Conservation (phyloP, 1,140 invertebrate genomes). For the Capitella teleta region DNA sequence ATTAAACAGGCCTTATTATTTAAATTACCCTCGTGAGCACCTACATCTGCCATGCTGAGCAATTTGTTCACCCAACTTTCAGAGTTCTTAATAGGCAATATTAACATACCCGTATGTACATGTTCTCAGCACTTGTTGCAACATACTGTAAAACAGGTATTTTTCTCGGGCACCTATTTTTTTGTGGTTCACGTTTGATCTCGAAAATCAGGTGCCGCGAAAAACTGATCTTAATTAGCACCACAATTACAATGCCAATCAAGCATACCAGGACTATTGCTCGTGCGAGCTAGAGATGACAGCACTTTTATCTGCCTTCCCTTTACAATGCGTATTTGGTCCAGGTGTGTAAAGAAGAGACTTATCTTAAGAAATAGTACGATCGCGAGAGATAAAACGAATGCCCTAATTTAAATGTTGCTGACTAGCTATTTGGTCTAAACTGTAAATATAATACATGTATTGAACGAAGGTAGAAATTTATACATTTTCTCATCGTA, state of each 20-base stretch:
- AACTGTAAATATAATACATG: background rate
- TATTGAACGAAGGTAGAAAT: background rate
- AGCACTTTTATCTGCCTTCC: too few relatives aligned
- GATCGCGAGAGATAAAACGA: background rate
- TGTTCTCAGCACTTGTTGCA: too few relatives aligned
- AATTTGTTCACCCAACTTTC: background rate
- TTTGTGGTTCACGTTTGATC: too few relatives aligned
- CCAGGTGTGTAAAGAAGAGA: too few relatives aligned
- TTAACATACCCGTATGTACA: background rate
- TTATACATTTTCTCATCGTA: background rate
- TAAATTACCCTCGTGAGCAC: background rate
- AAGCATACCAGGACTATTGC: too few relatives aligned
- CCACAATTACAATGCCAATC: too few relatives aligned
- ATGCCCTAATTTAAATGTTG: background rate
- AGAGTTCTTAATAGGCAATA: constrained; percentile 2
- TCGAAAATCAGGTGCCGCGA: too few relatives aligned
- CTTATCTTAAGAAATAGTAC: background rate
- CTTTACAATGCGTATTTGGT: too few relatives aligned
- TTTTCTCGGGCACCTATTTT: too few relatives aligned
- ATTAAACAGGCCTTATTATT: background rate
- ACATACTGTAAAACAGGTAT: too few relatives aligned
- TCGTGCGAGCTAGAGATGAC: too few relatives aligned
- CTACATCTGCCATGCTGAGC: background rate
- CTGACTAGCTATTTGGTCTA: background rate
- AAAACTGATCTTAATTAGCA: too few relatives aligned